Evolutionary conservation across 2,888 invertebrate genomes (phyloP), one percentile per base, ranked within the genome.

Genomic region (Perizoma flavofasciatum): DNA sequence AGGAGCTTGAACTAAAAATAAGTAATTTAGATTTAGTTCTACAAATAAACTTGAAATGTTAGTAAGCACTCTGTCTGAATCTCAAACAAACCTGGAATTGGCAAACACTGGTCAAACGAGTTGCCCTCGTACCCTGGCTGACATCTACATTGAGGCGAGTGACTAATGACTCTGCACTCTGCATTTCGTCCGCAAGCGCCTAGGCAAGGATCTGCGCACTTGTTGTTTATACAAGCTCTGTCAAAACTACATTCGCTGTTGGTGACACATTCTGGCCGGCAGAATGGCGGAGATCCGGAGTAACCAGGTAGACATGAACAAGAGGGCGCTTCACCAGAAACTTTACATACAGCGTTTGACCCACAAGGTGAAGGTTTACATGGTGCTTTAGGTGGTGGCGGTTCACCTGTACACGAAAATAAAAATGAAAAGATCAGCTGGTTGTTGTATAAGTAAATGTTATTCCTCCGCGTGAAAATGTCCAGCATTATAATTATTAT

Each of bases 91-190:
- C 82, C 81, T 83, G 75, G 73, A 41, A 82, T 72, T 37, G 84
- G 84, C 44, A 81, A 72, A 78, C 97, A 97, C 71, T 94, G 93
- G 43, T 94, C 93, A 75, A 97, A 96, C 40, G 97, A 96, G 93
- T 97, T 96, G 50, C 97, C 97, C 61, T 94, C 93, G 77, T 94
- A 94, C 56, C 94, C 94, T 35, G 86, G 78, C 66, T 95, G 95
- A 77, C 98, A 98, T 55, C 94, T 94, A 77, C 98, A 98, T 60
- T 96, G 95, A 0, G 98, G 97, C 69, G 96, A 96, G 82, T 98
- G 98, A 80, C 97, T 97, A 54, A 97, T 93, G 1, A 96, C 96
- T 61, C 95, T 92, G 78, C 98, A 98, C 54, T 94, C 88, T 0
- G 98, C 96, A 57, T 94, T 94, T 64, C 93, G 93, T 53, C 97